Evolutionary conservation across 2,797 vertebrate species (phyloP).

Genomic region (Otus scops): DNA sequence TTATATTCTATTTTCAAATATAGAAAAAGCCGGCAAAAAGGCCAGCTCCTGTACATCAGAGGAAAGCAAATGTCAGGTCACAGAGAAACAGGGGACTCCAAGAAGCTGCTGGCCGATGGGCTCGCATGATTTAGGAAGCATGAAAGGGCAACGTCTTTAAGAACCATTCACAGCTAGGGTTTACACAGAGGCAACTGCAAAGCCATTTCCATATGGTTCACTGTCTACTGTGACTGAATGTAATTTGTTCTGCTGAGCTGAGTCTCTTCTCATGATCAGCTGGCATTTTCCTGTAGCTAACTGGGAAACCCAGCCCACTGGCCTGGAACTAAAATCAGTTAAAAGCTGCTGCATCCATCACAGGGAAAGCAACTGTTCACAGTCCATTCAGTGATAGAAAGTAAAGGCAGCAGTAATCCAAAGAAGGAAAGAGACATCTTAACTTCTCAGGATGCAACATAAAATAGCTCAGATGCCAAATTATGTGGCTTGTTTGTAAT

Average conservation of each 20-base stretch:
- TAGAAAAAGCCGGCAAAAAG: not conserved
- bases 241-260: conserved; percentile 20
- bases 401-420: not conserved
- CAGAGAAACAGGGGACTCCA: not conserved
- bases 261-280: not conserved
- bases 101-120: not conserved
- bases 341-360: not conserved
- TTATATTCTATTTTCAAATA: not conserved
- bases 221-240: not conserved
- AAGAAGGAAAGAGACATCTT: not conserved
- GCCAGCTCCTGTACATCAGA: not conserved
- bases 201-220: not conserved
- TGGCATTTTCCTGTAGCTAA: conserved; percentile 1
- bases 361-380: not conserved
- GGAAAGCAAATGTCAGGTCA: not conserved
- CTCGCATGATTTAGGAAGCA: not conserved
- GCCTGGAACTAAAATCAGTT: not conserved
- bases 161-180: not conserved
- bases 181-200: not conserved
- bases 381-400: not conserved
- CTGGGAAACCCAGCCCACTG: not conserved
- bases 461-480: not conserved
- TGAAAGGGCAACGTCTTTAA: not conserved
- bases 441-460: not conserved
- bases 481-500: not conserved